Base-by-base conservation (phyloP, 2,113 vertebrate species). In the Zosterops pallidus region DNA sequence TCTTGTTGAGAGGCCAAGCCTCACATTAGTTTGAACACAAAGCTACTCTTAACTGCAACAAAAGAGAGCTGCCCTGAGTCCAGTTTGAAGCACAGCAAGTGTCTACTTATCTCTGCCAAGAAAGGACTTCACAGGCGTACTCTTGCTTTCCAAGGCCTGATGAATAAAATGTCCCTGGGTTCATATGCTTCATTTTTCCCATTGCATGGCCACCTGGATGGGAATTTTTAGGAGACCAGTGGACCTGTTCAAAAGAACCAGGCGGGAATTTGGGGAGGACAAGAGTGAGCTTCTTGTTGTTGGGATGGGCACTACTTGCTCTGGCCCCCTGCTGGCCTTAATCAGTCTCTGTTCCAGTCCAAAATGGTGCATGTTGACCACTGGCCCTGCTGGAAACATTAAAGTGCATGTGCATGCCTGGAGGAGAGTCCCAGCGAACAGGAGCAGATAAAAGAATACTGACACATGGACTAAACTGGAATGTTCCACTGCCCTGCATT, bases 231-330 rank as follows among this genome's bases (percentile, higher is more conserved):
- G 62, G 20, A 60, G 11, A 60, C 11, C 39, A 24, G 8, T 10
- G 21, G 24, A 41, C 25, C 68, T 39, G 19, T 24, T 68, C 14
- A 29, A 41, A 60, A 68, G 20, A 53, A 19, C 24, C 2, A 18
- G 13, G 6, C 15, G 17, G 6, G n/a, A 82, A 82, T 15, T 2
- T 47, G 24, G 11, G 25, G 22, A 64, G 22, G 16, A 68, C 4
- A 1, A 22, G 17, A 3, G 4, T 12, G 4, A 60, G 11, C 20
- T 15, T 5, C 1, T 12, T 41, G 16, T 53, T 5, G 1, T 14
- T 47, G 14, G 7, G 17, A 60, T 5, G 3, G 17, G 28, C 21
- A 47, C 3, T 14, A 39, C 14, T 68, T 16, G 8, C 11, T 29
- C 14, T 39, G 7, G 11, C 14, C 17, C 5, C 17, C n/a, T 25